A percentile compares a stretch with the other conserved stretches of the same genome.
These are phyloP conservation scores for cat (Felis catus) DNA, from an alignment of 2,113 vertebrate genomes.

Conservation along the genomic window DNA sequence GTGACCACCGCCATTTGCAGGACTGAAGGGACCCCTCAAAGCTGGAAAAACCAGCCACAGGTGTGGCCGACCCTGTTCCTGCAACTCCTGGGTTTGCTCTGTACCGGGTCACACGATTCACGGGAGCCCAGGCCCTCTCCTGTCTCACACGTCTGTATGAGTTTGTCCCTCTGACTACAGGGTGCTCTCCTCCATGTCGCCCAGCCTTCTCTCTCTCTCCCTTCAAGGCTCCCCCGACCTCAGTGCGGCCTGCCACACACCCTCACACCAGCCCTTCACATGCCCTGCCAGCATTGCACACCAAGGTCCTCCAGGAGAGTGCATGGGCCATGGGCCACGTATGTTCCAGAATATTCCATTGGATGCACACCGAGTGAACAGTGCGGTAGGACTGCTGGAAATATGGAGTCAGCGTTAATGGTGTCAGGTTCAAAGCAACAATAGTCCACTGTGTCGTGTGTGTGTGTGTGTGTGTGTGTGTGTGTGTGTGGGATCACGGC, in stretches of 20 bases:
- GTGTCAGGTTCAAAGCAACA: neutral
- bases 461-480: neutral
- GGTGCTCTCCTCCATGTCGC: accelerated
- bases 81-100: neutral
- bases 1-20: too few relatives aligned
- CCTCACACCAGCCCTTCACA: neutral
- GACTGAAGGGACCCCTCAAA: neutral
- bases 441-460: neutral
- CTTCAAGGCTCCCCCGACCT: neutral
- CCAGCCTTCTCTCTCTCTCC: neutral
- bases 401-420: accelerated
- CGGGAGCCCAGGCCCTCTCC: neutral
- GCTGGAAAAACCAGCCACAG: neutral
- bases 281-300: accelerated
- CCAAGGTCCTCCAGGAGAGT: accelerated
- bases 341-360: neutral
- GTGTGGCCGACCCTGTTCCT: accelerated
- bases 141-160: accelerated
- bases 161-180: neutral
- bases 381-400: neutral
- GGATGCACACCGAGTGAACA: neutral
- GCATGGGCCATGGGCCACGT: too few relatives aligned
- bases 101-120: accelerated
- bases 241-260: neutral
- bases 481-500: neutral